phyloP scores from a whole-genome alignment of 2,797 vertebrate species.

The Pteropus rufus region DNA sequence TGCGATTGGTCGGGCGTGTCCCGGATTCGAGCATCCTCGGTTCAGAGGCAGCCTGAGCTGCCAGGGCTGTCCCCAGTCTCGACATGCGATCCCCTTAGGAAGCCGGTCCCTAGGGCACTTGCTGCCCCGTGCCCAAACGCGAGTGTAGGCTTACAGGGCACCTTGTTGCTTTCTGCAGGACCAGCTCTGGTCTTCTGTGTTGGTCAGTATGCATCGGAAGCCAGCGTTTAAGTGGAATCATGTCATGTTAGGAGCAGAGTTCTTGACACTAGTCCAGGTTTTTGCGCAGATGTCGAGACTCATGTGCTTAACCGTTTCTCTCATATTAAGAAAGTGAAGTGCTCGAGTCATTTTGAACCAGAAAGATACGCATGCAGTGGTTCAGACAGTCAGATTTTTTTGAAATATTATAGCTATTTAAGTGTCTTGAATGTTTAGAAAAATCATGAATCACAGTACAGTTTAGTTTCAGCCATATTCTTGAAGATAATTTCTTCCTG shows the following conservation, averaged over 20 bases:
- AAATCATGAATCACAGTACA: neutral
- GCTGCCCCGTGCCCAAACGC: neutral
- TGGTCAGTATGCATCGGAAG: neutral
- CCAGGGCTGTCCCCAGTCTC: neutral
- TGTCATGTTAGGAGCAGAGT: neutral
- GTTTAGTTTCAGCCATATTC: slow-evolving; percentile 34
- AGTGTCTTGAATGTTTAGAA: neutral
- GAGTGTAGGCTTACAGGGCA: neutral
- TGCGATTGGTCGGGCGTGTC: neutral
- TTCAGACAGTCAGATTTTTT: neutral
- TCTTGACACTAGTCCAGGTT: neutral
- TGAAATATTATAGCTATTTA: neutral
- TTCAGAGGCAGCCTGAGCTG: neutral
- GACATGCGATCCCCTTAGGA: neutral
- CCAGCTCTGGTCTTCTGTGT: neutral
- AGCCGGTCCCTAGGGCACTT: neutral
- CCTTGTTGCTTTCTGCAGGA: neutral
- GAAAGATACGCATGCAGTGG: neutral
- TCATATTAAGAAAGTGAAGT: neutral
- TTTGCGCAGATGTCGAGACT: neutral
- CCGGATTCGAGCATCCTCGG: neutral
- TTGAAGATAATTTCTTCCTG: slow-evolving; percentile 47
- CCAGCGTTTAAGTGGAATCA: neutral
- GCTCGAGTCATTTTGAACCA: neutral
- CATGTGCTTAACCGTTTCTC: neutral